These are phyloP conservation scores for Hippocampus mohnikei DNA, from an alignment of 2,113 vertebrate species.

Conservation along the genomic window DNA sequence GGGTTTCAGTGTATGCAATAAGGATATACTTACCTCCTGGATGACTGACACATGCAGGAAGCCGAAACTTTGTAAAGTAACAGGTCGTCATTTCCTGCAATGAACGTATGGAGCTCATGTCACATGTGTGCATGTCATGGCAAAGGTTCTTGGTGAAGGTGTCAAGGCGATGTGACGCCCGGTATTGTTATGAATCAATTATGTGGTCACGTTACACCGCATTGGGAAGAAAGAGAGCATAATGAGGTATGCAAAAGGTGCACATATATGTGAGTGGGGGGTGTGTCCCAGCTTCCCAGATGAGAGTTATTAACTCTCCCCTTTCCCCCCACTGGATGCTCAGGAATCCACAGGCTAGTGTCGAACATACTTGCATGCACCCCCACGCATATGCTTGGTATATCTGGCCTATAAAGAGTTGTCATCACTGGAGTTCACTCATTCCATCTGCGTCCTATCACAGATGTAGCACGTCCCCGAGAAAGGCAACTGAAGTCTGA, in stretches of 20 bases:
- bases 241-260: constrained; percentile 19
- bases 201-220: constrained; percentile 62
- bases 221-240: constrained; percentile 33
- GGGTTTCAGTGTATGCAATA: constrained; percentile 17
- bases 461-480: constrained; percentile 26
- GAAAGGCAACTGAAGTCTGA: background rate
- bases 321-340: constrained; percentile 36
- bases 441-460: constrained; percentile 28
- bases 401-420: constrained; percentile 30
- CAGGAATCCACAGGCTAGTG: constrained; percentile 61
- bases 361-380: constrained; percentile 52
- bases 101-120: constrained; percentile 24
- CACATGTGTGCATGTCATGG: constrained; percentile 13
- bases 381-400: constrained; percentile 27
- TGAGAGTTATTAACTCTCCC: constrained; percentile 58
- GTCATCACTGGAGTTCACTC: constrained; percentile 24
- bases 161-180: constrained; percentile 47
- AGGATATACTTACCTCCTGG: constrained; percentile 37
- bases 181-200: constrained; percentile 65
- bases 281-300: constrained; percentile 54
- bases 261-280: constrained; percentile 1
- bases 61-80: constrained; percentile 47
- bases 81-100: constrained; percentile 41
- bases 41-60: constrained; percentile 50
- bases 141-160: constrained; percentile 13